phyloP scores from a whole-genome alignment of 2,113 vertebrate genomes.

The Paramormyrops kingsleyae region DNA sequence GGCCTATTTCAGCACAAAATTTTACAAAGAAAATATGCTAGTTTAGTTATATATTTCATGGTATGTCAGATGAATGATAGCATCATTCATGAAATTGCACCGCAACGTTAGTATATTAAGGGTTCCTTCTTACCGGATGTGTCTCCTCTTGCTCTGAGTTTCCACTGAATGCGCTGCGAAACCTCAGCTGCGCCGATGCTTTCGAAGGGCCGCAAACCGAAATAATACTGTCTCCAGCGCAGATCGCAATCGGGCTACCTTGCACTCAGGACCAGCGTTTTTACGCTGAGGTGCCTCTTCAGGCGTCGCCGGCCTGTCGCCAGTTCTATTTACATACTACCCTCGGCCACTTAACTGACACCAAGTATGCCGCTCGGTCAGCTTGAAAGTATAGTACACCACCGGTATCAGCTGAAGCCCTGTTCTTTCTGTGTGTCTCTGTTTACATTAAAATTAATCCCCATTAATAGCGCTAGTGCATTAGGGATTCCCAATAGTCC shows the following conservation, averaged over 20 bases:
- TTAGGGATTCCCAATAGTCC: slow-evolving; percentile 19
- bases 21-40: not conserved
- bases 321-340: slow-evolving; percentile 43
- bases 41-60: not conserved
- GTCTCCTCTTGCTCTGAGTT: not conserved
- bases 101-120: not conserved
- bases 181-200: not conserved
- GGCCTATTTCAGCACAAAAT: not conserved
- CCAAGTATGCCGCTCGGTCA: slow-evolving; percentile 28
- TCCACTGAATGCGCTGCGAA: not conserved
- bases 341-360: slow-evolving; percentile 28
- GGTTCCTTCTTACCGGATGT: not conserved
- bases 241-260: slow-evolving; percentile 36
- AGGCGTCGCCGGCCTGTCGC: slow-evolving; percentile 51
- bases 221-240: not conserved
- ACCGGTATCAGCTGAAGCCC: slow-evolving; percentile 14
- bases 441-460: slow-evolving; percentile 47
- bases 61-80: not conserved
- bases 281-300: slow-evolving; percentile 14
- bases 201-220: not conserved
- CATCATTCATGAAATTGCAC: not conserved
- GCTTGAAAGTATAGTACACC: slow-evolving; percentile 12
- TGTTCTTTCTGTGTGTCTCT: slow-evolving; percentile 12
- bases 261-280: not conserved
- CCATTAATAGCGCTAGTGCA: slow-evolving; percentile 39